A percentile compares a stretch with the other conserved stretches of the same genome.
Conservation (phyloP, 37 sponge, comb jelly and placozoan genomes). For the Haliclona indistincta region DNA sequence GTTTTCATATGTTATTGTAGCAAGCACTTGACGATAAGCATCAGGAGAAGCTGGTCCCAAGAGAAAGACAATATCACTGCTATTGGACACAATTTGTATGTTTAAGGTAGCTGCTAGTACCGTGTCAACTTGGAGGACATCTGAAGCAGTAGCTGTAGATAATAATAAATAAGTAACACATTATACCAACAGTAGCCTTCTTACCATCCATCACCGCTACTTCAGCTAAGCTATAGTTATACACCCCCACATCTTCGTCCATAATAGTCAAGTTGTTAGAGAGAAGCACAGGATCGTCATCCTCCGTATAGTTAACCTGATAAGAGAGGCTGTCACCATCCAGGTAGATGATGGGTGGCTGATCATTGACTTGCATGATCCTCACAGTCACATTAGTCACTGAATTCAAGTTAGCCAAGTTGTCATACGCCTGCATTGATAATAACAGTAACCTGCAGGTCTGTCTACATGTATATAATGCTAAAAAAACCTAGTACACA, state of each 20-base stretch:
- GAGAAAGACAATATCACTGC: background rate
- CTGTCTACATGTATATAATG: background rate
- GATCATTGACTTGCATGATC: constrained; percentile 48
- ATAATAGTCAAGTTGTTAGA: constrained; percentile 16
- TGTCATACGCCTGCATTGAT: constrained; percentile 41
- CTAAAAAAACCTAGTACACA: background rate
- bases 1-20: constrained; percentile 30
- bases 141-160: background rate
- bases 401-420: background rate
- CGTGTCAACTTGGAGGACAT: background rate
- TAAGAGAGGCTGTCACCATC: constrained; percentile 15
- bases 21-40: constrained; percentile 12
- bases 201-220: constrained; percentile 23
- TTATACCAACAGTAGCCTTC: background rate
- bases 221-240: background rate
- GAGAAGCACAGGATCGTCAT: constrained; percentile 35
- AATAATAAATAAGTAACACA: constrained; percentile 4
- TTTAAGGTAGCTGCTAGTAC: background rate
- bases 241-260: constrained; percentile 37
- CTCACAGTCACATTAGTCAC: constrained; percentile 1
- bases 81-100: background rate
- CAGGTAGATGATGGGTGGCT: constrained; percentile 30
- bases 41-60: constrained; percentile 11
- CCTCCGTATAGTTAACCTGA: constrained; percentile 2
- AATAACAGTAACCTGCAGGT: background rate